Base-by-base conservation (phyloP, 2,888 invertebrate species). In the Alentia gelatinosa region DNA sequence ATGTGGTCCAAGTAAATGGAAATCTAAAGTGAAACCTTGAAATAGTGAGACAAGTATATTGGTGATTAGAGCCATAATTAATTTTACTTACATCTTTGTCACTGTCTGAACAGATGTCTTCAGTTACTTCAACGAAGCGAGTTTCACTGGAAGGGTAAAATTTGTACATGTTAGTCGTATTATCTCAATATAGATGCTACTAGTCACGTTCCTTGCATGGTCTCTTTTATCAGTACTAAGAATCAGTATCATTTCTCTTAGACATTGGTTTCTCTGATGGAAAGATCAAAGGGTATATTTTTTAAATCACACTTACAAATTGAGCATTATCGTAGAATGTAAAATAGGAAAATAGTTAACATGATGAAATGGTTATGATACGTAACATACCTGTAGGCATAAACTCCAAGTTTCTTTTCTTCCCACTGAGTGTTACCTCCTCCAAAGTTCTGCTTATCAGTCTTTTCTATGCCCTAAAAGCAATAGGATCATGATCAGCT, bases 41-140 rank as follows among this genome's bases (percentile, higher is more conserved):
- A n/a, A n/a, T n/a, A n/a, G n/a, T 7, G 19, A 47, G 19, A 47
- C 9, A 47, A 47, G 47, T 47, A 7, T 19, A 47, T 12, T 47
- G 19, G 19, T 19, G 19, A 47, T 12, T 47, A 47, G 9, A 47
- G 47, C 19, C 47, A 47, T 12, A 19, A 47, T n/a, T n/a, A 63
- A 50, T n/a, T n/a, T n/a, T 35, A 90, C 90, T 90, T 90, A 90
- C 90, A 30, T 90, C 90, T 75, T 74, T 75, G 56, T 83, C 83
- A 33, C 26, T 37, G n/a, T 98, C 98, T 26, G 97, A 97, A 95
- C 99, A 99, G 7, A 99, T 96, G 35, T 97, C 97, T 94, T 99
- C 98, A 96, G 98, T 98, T 90, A 99, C 98, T 96, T 99, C 99
- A 23, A 98, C 97, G 74, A 99, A 96, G 88, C 99, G 97, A 33